Percentiles rank a stretch among this genome's conserved stretches.
Conservation (phyloP, 2,113 vertebrate genomes). For the Camarhynchus parvulus region DNA sequence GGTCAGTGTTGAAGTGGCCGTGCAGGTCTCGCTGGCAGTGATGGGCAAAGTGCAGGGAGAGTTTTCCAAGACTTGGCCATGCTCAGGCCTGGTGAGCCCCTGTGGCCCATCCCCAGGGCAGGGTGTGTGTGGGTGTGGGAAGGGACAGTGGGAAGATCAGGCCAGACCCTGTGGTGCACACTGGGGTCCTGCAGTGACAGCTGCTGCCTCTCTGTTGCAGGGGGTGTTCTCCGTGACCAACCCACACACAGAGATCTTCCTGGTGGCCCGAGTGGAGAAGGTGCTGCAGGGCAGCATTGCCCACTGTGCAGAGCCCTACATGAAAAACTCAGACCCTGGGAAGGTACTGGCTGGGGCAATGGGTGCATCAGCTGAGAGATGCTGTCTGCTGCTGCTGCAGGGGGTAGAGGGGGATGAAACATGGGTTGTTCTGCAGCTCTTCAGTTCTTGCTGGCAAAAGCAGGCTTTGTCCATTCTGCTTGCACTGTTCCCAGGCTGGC, state of each 20-base stretch:
- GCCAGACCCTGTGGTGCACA: accelerated
- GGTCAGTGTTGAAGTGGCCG: accelerated
- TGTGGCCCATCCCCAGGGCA: background rate
- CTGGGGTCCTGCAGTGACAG: background rate
- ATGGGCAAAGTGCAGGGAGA: background rate
- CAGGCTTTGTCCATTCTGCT: background rate
- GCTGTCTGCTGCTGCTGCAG: background rate
- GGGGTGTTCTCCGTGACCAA: slow-evolving; percentile 93
- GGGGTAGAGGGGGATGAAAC: background rate
- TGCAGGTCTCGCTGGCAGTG: accelerated
- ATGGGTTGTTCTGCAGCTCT: background rate
- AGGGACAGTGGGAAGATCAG: accelerated
- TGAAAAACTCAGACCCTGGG: slow-evolving; percentile 87
- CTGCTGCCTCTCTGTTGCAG: slow-evolving; percentile 66
- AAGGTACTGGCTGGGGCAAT: slow-evolving; percentile 78
- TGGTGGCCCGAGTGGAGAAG: slow-evolving; percentile 93
- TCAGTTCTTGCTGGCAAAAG: background rate
- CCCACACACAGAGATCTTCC: slow-evolving; percentile 91
- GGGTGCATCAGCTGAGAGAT: background rate
- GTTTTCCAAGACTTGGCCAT: background rate
- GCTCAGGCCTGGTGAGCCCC: background rate
- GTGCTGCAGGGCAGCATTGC: slow-evolving; percentile 95
- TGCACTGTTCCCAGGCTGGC: background rate
- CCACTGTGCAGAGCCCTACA: slow-evolving; percentile 91
- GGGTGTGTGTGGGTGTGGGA: background rate